A percentile compares a stretch with the other conserved stretches of the same genome.
phyloP scores from a whole-genome alignment of 1,140 invertebrate genomes.

The Drosophila kohkoa region DNA sequence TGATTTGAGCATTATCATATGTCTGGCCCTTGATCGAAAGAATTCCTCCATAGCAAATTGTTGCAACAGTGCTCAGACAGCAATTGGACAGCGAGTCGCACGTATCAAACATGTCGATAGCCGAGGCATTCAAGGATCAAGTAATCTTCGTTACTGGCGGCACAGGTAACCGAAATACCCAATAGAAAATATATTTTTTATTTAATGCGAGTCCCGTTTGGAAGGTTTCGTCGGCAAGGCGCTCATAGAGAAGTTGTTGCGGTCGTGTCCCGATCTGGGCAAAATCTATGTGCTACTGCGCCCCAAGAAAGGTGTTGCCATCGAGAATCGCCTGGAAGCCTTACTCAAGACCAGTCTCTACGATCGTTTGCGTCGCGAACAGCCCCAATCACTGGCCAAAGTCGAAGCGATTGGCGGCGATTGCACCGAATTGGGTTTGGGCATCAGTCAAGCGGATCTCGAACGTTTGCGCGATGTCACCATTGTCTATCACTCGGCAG shows the following conservation, averaged over 20 bases:
- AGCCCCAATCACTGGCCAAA: slow-evolving; percentile 87
- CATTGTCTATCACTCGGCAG: slow-evolving; percentile 96
- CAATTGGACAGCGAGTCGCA: slow-evolving; percentile 38
- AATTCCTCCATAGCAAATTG: not conserved
- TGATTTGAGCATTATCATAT: slow-evolving; percentile 22
- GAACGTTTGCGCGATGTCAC: slow-evolving; percentile 88
- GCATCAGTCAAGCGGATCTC: slow-evolving; percentile 80
- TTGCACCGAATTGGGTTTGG: slow-evolving; percentile 88
- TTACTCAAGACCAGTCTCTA: slow-evolving; percentile 86
- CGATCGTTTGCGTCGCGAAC: slow-evolving; percentile 84
- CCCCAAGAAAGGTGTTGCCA: slow-evolving; percentile 90
- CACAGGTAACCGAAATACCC: slow-evolving; percentile 83
- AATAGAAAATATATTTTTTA: slow-evolving; percentile 60
- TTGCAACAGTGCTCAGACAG: not conserved
- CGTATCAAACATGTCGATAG: slow-evolving; percentile 72
- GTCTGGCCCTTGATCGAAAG: not conserved
- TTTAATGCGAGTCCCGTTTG: not conserved
- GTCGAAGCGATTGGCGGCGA: slow-evolving; percentile 93
- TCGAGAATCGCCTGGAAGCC: slow-evolving; percentile 87
- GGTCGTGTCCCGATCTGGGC: slow-evolving; percentile 89
- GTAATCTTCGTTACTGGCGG: slow-evolving; percentile 90
- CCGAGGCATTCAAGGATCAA: slow-evolving; percentile 87
- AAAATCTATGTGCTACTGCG: slow-evolving; percentile 92
- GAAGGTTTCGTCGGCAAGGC: slow-evolving; percentile 94
- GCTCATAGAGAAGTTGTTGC: slow-evolving; percentile 93